phyloP scores from a whole-genome alignment of 2,888 invertebrate genomes.

The Euplagia quadripunctaria region DNA sequence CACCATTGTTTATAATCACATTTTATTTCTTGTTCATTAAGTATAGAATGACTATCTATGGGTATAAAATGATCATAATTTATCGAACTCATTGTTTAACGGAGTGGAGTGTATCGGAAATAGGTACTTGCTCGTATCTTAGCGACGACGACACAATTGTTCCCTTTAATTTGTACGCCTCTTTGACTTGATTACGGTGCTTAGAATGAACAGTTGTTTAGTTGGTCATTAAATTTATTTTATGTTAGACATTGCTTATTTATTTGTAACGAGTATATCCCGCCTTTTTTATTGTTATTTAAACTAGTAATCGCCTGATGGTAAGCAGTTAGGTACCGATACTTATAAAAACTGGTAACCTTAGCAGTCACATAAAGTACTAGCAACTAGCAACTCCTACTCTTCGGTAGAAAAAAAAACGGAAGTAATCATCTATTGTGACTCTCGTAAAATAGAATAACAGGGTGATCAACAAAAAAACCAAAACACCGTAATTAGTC shows the following conservation, averaged over 20 bases:
- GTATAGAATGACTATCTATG: constrained; percentile 26
- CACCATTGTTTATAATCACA: constrained; percentile 15
- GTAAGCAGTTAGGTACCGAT: neutral
- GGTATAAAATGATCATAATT: constrained; percentile 40
- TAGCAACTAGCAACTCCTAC: too few relatives aligned
- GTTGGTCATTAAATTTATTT: constrained; percentile 3
- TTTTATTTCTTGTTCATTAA: constrained; percentile 40
- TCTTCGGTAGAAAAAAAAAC: too few relatives aligned
- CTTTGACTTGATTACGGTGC: constrained; percentile 15
- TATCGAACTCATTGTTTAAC: constrained; percentile 43
- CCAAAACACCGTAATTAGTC: too few relatives aligned
- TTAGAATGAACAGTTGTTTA: constrained; percentile 22
- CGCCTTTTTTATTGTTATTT: neutral
- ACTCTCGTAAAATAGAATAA: too few relatives aligned
- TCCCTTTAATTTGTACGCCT: constrained; percentile 21
- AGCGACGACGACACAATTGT: constrained; percentile 11
- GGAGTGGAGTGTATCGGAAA: constrained; percentile 43
- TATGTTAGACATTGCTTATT: constrained; percentile 14
- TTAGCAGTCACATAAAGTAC: neutral
- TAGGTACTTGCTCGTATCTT: constrained; percentile 19
- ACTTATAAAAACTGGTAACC: neutral
- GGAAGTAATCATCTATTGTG: too few relatives aligned
- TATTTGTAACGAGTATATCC: neutral
- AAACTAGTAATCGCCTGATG: neutral
- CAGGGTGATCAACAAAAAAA: too few relatives aligned